phyloP scores from a whole-genome alignment of 2,888 invertebrate species.

The Chydorus sphaericus region DNA sequence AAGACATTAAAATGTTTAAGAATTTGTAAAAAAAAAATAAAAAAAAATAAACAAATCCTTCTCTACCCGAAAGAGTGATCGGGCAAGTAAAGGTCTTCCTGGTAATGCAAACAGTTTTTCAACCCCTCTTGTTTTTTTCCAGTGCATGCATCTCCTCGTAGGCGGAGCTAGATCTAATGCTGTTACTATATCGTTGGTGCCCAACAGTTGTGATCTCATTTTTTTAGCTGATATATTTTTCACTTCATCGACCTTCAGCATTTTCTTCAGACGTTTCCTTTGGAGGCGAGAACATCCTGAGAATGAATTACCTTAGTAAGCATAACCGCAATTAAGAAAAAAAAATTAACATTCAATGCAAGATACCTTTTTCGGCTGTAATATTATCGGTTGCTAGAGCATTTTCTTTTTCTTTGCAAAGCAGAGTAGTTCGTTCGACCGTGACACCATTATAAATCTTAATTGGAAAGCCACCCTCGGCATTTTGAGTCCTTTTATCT shows the following conservation, averaged over 20 bases:
- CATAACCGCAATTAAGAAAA: too few species aligned
- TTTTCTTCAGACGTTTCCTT: constrained; percentile 86
- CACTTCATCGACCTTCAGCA: constrained; percentile 93
- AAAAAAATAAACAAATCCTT: too few species aligned
- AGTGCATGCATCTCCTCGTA: constrained; percentile 91
- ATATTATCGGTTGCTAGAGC: constrained; percentile 91
- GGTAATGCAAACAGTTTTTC: constrained; percentile 89
- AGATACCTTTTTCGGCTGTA: constrained; percentile 60
- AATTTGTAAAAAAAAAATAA: neutral
- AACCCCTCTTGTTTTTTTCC: constrained; percentile 96
- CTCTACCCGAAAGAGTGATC: constrained; percentile 61
- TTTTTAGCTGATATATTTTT: constrained; percentile 98
- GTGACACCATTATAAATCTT: constrained; percentile 20
- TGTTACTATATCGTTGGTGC: constrained; percentile 90
- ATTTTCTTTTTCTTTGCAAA: constrained; percentile 88
- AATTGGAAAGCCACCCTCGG: constrained; percentile 20
- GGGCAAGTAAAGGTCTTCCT: constrained; percentile 71
- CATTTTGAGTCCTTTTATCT: constrained; percentile 25
- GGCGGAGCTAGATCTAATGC: constrained; percentile 94
- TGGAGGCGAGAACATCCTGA: constrained; percentile 71
- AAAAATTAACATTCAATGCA: neutral
- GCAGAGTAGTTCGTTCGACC: constrained; percentile 64
- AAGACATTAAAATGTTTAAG: too few species aligned
- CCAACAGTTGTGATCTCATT: constrained; percentile 96
- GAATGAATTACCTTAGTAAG: neutral